Evolutionary conservation across 2,113 vertebrate species (phyloP).

Genomic region (Zootoca vivipara): DNA sequence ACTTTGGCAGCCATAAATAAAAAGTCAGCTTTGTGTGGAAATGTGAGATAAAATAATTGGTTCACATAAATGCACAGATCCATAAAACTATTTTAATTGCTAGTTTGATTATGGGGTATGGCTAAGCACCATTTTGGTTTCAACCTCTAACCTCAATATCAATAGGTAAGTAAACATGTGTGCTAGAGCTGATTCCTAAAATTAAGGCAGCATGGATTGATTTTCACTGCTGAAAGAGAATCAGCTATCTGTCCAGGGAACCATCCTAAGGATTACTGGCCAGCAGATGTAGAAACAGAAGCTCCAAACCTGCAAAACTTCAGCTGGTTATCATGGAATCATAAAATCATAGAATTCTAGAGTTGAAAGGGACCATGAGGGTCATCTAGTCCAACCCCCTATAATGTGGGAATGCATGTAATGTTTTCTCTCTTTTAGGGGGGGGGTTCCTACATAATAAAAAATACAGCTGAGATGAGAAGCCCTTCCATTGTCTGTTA

Average conservation of each 20-base stretch:
- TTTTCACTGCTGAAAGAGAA: background rate
- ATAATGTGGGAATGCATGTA: no score
- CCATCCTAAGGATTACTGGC: background rate
- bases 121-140: background rate
- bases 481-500: background rate
- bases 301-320: background rate
- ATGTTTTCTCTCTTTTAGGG: no score
- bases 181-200: background rate
- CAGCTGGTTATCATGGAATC: background rate
- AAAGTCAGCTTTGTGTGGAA: slow-evolving; percentile 45
- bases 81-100: background rate
- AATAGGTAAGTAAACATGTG: background rate
- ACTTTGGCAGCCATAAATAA: slow-evolving; percentile 33
- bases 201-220: background rate
- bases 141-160: background rate
- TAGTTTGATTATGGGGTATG: background rate
- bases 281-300: background rate
- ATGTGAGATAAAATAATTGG: slow-evolving; percentile 32
- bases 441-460: background rate
- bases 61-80: background rate
- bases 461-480: background rate
- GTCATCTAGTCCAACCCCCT: no score
- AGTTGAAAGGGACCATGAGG: no score
- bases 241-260: background rate
- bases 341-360: no score